A percentile compares a stretch with the other conserved stretches of the same genome.
phyloP scores from a whole-genome alignment of 2,113 vertebrate genomes.

The Acrocephalus kingi region DNA sequence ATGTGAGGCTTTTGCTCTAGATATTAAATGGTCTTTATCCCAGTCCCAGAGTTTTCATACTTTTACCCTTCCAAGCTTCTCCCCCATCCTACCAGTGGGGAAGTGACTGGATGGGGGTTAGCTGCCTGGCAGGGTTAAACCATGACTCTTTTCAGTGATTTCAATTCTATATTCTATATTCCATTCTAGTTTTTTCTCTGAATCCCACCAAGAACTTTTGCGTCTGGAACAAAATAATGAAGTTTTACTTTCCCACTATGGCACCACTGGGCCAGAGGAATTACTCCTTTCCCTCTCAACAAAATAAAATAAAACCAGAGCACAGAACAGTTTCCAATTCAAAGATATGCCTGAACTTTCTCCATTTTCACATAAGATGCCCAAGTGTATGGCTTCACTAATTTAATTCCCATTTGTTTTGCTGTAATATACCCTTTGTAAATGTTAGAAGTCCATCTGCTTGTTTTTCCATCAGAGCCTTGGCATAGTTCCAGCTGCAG shows the following conservation, averaged over 20 bases:
- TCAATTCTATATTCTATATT: background rate
- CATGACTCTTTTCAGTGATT: background rate
- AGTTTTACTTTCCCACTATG: background rate
- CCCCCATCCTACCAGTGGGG: fast-evolving
- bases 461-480: constrained; percentile 39
- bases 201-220: background rate
- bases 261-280: background rate
- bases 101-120: fast-evolving
- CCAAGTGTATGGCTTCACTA: constrained; percentile 3
- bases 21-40: background rate
- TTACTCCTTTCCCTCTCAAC: background rate
- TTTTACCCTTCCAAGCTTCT: background rate
- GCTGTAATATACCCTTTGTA: constrained; percentile 43
- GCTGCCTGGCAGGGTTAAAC: background rate
- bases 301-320: background rate
- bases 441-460: constrained; percentile 70
- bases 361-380: constrained; percentile 9
- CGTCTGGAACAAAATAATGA: background rate
- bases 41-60: background rate
- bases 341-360: constrained; percentile 22
- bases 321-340: background rate
- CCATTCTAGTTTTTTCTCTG: background rate
- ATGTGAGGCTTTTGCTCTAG: background rate
- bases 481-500: constrained; percentile 38
- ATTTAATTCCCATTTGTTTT: constrained; percentile 60